A percentile compares a stretch with the other conserved stretches of the same genome.
Conservation (phyloP, 2,113 vertebrate genomes). For the Garra rufa region DNA sequence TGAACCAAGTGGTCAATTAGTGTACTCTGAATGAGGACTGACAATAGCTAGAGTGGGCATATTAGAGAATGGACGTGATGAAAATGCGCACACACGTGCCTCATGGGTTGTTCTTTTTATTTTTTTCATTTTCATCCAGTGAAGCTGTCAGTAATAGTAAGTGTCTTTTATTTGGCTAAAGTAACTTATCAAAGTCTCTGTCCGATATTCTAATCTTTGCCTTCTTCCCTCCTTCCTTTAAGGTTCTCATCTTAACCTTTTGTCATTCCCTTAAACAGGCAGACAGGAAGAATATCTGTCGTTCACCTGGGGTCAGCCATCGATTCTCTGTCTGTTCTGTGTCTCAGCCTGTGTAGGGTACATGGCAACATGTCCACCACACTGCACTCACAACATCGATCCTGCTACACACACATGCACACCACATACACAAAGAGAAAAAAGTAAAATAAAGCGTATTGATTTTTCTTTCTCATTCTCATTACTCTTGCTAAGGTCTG, state of each 20-base stretch:
- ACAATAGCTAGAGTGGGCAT: constrained; percentile 43
- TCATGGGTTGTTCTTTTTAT: not conserved
- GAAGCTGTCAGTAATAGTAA: not conserved
- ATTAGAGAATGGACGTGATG: constrained; percentile 3
- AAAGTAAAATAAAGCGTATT: constrained; percentile 27
- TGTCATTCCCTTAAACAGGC: constrained; percentile 19
- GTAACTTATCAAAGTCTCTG: constrained; percentile 46
- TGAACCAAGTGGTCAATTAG: constrained; percentile 59
- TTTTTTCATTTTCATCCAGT: not conserved
- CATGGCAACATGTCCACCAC: constrained; percentile 16
- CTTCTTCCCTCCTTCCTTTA: not conserved
- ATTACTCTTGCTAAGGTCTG: constrained; percentile 28
- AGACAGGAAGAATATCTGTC: constrained; percentile 26
- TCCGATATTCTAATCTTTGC: constrained; percentile 23
- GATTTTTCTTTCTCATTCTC: constrained; percentile 40
- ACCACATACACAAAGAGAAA: constrained; percentile 15
- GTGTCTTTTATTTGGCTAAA: constrained; percentile 46
- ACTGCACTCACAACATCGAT: constrained; percentile 34
- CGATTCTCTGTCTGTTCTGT: constrained; percentile 27
- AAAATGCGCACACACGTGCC: not conserved
- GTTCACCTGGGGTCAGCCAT: constrained; percentile 54
- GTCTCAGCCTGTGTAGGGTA: not conserved
- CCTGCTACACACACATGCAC: not conserved
- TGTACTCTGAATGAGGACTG: constrained; percentile 41
- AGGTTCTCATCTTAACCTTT: constrained; percentile 27